Base-by-base conservation (phyloP, 2,797 vertebrate genomes). In the Gymnothorax reevesii region DNA sequence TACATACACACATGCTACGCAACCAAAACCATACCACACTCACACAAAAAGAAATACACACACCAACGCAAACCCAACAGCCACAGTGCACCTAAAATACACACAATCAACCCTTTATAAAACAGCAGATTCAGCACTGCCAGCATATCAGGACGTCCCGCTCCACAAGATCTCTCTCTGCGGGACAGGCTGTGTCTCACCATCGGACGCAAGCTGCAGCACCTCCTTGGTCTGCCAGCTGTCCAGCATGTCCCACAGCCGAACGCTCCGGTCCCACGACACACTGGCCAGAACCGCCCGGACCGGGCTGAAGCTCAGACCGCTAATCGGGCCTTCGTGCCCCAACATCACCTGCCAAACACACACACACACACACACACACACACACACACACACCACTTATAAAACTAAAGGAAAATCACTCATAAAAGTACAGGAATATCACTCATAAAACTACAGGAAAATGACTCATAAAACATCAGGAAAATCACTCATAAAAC, bases 151-250 rank as follows among this genome's bases (percentile, higher is more conserved):
- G 6, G 7, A 8, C 57, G 57, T 9, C 33, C 33, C 33, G 33
- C 33, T 42, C 33, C 17, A 0, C 25, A 33, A 5, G 5, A 4
- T 7, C 10, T 20, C 25, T 12, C 82, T 6, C 12, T 77, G 12
- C 7, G 42, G 42, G 42, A 33, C 17, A 2, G 8, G 13, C 54
- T 13, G 54, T n/a, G n/a, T 13, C 82, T 64, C 57, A 99, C 98
- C 98, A 2, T 99, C 98, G 0, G 98, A 96, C 42, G 91, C 95
- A 79, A 99, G 89, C 2, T 88, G 85, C 5, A 99, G 94, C 0
- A 97, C 97, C 90, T 99, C 98, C 84, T 97, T 99, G 88, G 97
- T 97, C 89, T 97, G 97, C 98, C 98, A 99, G 95, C 98, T 99
- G 95, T 99, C 97, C 59, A 94, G 87, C 98, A 99, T 98, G 94